Evolutionary conservation across 2,888 invertebrate species (phyloP).

Genomic region (Trilocha varians): DNA sequence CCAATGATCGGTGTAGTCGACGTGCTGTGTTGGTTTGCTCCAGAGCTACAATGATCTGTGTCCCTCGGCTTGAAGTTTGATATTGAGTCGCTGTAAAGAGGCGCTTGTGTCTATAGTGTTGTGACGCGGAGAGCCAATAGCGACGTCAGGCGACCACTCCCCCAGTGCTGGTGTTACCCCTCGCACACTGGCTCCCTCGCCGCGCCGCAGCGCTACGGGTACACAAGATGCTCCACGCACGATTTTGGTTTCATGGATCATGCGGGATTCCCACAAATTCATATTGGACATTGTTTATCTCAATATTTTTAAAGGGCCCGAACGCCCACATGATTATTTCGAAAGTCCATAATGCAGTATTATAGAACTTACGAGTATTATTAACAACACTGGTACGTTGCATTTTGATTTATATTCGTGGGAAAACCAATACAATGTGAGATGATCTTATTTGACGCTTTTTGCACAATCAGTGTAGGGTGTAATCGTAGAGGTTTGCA

Average conservation of each 20-base stretch:
- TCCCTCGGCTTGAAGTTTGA: conserved; percentile 31
- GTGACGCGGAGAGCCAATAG: conserved; percentile 36
- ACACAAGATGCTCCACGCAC: conserved; percentile 12
- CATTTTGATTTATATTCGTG: conserved; percentile 68
- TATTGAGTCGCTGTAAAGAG: conserved; percentile 31
- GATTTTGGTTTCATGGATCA: conserved; percentile 25
- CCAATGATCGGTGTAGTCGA: conserved; percentile 51
- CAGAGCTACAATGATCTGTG: conserved; percentile 43
- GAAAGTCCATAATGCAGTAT: conserved; percentile 59
- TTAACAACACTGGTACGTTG: conserved; percentile 57
- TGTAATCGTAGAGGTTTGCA: too few species aligned
- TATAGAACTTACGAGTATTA: conserved; percentile 68
- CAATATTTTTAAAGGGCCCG: conserved; percentile 49
- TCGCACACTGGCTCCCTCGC: conserved; percentile 20
- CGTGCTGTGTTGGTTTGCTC: conserved; percentile 17
- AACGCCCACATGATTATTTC: conserved; percentile 70
- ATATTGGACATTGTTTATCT: conserved; percentile 56
- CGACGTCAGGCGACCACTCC: conserved; percentile 33
- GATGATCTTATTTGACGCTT: background rate
- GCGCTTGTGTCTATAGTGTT: conserved; percentile 40
- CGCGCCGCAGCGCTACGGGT: conserved; percentile 22
- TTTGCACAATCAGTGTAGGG: background rate
- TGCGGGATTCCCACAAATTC: conserved; percentile 69
- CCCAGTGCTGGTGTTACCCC: conserved; percentile 16
- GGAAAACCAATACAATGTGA: conserved; percentile 28